Evolutionary conservation across 2,888 invertebrate genomes (phyloP).

Genomic region (Stictocephala bisonia): DNA sequence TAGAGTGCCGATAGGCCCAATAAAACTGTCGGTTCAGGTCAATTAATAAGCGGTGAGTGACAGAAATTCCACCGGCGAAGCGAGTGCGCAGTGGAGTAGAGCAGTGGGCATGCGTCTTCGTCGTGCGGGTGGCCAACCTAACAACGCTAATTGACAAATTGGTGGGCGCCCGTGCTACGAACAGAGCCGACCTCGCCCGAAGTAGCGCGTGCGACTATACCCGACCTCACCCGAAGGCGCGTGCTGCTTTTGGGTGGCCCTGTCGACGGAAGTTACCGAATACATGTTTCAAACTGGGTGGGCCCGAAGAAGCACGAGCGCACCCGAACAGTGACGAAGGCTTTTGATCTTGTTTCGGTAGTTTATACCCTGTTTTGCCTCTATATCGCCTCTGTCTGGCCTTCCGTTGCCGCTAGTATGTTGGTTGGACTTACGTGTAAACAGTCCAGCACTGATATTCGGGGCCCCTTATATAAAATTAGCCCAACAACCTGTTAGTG

Average conservation of each 20-base stretch:
- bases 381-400: slow-evolving; percentile 22
- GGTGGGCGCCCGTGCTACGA: slow-evolving; percentile 20
- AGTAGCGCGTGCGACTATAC: slow-evolving; percentile 24
- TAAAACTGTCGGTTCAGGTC: slow-evolving; percentile 29
- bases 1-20: slow-evolving; percentile 22
- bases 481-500: too few species aligned
- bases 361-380: slow-evolving; percentile 34
- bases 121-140: slow-evolving; percentile 22
- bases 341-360: slow-evolving; percentile 12
- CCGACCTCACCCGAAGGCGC: slow-evolving; percentile 27
- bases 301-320: slow-evolving; percentile 21
- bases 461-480: too few species aligned
- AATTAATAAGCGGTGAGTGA: slow-evolving; percentile 29
- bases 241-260: slow-evolving; percentile 37
- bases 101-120: background rate
- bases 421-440: too few species aligned
- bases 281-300: background rate
- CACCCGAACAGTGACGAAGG: slow-evolving; percentile 27
- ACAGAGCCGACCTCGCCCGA: slow-evolving; percentile 20
- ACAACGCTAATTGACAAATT: slow-evolving; percentile 35
- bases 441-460: too few species aligned
- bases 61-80: background rate
- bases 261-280: slow-evolving; percentile 6
- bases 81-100: too few species aligned
- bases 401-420: too few species aligned